Percentiles rank a stretch among this genome's conserved stretches.
Conservation (phyloP, 2,888 invertebrate species). For the Heteropelma amictum region DNA sequence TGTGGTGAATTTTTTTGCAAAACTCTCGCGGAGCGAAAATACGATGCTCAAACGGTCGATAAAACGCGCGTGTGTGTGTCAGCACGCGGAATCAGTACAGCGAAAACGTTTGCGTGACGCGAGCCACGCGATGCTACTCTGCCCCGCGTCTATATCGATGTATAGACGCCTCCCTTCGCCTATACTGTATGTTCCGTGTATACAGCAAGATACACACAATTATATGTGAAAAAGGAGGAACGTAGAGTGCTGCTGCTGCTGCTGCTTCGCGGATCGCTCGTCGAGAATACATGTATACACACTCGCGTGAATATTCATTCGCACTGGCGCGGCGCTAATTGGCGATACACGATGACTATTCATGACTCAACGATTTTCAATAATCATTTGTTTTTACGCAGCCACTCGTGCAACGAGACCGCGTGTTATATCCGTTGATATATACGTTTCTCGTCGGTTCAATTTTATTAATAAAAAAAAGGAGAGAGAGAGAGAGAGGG, state of each 20-base stretch:
- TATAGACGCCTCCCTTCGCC: too few relatives aligned
- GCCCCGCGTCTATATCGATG: too few relatives aligned
- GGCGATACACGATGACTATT: constrained; percentile 75
- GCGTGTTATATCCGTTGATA: background rate
- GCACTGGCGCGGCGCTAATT: constrained; percentile 71
- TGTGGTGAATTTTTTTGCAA: constrained; percentile 1
- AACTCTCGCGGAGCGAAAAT: too few relatives aligned
- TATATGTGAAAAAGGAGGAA: background rate
- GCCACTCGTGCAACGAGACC: constrained; percentile 54
- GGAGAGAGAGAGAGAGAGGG: too few relatives aligned
- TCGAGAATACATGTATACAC: constrained; percentile 43
- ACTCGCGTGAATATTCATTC: constrained; percentile 74
- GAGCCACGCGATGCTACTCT: constrained; percentile 53
- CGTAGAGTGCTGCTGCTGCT: background rate
- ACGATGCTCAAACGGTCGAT: constrained; percentile 8
- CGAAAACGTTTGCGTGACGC: constrained; percentile 51
- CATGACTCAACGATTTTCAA: constrained; percentile 76
- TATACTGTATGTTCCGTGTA: too few relatives aligned
- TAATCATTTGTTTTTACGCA: constrained; percentile 69
- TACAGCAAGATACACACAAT: background rate
- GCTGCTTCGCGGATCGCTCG: constrained; percentile 23
- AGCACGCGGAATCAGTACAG: constrained; percentile 45
- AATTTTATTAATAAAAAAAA: too few relatives aligned
- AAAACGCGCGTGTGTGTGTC: constrained; percentile 12
- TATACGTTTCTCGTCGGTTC: background rate